phyloP scores from a whole-genome alignment of 2,113 vertebrate species.

The Rhinolophus ferrumequinum region DNA sequence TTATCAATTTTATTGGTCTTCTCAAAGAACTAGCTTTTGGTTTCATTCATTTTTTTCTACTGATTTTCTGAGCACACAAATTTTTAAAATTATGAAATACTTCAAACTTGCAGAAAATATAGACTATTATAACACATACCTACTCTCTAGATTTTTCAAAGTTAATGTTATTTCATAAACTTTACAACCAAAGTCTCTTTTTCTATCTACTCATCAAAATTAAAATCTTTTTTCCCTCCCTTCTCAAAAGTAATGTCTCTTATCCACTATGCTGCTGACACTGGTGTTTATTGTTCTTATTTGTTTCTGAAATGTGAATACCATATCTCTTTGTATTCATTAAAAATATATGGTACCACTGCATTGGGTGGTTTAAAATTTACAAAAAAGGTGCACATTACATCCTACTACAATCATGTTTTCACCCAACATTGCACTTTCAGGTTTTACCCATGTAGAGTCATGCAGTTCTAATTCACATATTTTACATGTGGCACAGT shows the following conservation, averaged over 20 bases:
- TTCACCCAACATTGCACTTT: background rate
- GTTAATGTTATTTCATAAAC: background rate
- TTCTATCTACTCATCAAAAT: background rate
- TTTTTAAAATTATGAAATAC: background rate
- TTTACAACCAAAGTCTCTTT: background rate
- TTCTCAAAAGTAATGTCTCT: background rate
- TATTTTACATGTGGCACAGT: background rate
- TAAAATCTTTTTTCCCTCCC: background rate
- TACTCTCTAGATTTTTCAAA: background rate
- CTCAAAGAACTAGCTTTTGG: background rate
- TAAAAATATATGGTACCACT: background rate
- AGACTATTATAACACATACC: background rate
- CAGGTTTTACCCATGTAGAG: background rate
- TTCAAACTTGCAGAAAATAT: background rate
- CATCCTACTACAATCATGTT: background rate
- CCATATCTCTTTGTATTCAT: background rate
- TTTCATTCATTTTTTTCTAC: background rate
- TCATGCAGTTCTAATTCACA: background rate
- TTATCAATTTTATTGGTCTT: background rate
- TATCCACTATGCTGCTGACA: background rate
- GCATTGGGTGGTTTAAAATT: background rate
- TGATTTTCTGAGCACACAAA: background rate
- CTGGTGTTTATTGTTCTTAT: background rate
- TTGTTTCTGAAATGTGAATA: conserved; percentile 9
- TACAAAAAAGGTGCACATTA: background rate